Evolutionary conservation across 2,113 vertebrate genomes (phyloP).

Genomic region (Eulemur rufifrons): DNA sequence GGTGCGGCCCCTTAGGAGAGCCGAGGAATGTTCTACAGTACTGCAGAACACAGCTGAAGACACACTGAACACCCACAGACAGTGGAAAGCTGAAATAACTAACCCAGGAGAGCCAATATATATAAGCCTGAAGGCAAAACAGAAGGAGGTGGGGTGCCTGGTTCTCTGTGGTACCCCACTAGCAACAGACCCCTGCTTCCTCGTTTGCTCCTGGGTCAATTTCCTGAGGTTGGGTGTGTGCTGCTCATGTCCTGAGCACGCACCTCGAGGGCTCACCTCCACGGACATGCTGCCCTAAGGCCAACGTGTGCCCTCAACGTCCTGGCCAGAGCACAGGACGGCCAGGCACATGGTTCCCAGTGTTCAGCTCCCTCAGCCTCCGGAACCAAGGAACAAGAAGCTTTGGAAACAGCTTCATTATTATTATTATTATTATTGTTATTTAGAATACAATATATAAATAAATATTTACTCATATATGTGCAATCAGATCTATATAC

Average conservation of each 20-base stretch:
- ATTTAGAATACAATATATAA: neutral
- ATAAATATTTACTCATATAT: neutral
- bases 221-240: neutral
- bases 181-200: neutral
- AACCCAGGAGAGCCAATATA: conserved; percentile 46
- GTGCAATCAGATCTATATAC: neutral
- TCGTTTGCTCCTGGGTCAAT: neutral
- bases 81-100: neutral
- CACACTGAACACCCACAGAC: conserved; percentile 10
- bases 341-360: conserved; percentile 48
- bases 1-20: conserved; percentile 32
- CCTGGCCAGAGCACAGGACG: conserved; percentile 68
- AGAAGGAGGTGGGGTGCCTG: neutral
- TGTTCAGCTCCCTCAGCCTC: neutral
- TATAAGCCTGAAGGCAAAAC: conserved; percentile 48
- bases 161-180: conserved; percentile 40
- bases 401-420: conserved; percentile 4
- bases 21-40: conserved; percentile 72
- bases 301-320: conserved; percentile 10
- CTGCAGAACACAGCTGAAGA: conserved; percentile 69
- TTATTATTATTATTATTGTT: neutral
- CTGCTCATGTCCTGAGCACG: neutral
- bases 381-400: neutral
- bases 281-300: neutral
- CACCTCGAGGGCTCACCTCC: neutral